Evolutionary conservation across 2,113 vertebrate species (phyloP), one percentile per base, ranked within the genome.

Genomic region (Chionis minor): DNA sequence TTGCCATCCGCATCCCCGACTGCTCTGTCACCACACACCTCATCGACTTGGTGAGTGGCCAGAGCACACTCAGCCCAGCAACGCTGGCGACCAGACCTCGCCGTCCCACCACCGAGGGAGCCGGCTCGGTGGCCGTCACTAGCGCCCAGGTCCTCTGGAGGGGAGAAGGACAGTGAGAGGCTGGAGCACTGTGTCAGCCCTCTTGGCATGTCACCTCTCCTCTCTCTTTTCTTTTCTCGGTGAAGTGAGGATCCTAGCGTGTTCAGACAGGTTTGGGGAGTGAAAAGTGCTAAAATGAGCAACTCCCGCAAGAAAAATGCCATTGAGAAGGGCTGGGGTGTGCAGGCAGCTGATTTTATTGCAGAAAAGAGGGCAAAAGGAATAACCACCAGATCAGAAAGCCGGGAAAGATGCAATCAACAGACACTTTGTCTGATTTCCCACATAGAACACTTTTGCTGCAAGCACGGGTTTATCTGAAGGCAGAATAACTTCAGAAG

Each of bases 21-120:
- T 99, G 99, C 89, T 96, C 98, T 15, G 98, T 99, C 70, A 98
- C 99, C 62, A 99, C 99, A 2, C 98, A 99, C 79, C 98, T 99
- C 78, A 99, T 99, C 3, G 98, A 98, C 96, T 75, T 98, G 97
- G 99, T 99, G 97, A 95, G 96, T 49, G 40, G 10, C 40, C 21
- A 6, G 10, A 49, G 21, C 21, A n/a, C 17, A 0, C 26, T 45
- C 22, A 6, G 19, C 61, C 45, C 78, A 42, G 44, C 79, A 40
- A 47, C 15, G 3, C 22, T 2, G 6, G 4, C 0, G 3, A 6
- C 12, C 49, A 12, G 40, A 23, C 5, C 51, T 52, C 32, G 10
- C 35, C 42, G 2, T 61, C 38, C 11, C 14, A 3, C n/a, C 6
- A 13, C 9, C 35, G 2, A 8, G 22, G n/a, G 47, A 55, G 11